Base-by-base conservation (phyloP, 2,888 invertebrate genomes). In the Pristionchus exspectatus region DNA sequence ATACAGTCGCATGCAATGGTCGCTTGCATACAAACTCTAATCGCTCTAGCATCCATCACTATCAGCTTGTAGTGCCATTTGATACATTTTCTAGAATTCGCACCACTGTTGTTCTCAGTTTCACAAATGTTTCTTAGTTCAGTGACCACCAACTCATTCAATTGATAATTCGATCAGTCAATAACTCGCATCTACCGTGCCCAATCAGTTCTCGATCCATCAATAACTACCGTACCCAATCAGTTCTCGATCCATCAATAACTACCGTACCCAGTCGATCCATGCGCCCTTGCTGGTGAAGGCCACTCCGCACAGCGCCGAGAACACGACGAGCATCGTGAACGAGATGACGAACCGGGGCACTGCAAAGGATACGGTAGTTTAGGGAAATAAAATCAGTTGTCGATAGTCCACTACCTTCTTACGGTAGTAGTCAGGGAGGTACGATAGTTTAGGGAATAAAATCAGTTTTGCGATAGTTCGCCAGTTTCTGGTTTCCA, bases 251-350 rank as follows among this genome's bases (percentile, higher is more conserved):
- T 83, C 7, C 10, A 2, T 16, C 59, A 16, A n/a, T 21, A 12
- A 5, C 21, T 50, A 72, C 54, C 69, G 87, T 14, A 92, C 93
- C 94, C 94, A 95, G 88, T 95, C 95, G 54, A 95, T 88, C 72
- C 83, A 91, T 97, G 98, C 98, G 97, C 98, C 97, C 56, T 89
- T 95, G 0, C 98, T 98, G n/a, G 97, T 96, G 77, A 97, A 95
- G 87, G 97, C 97, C 87, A 95, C 90, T 56, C 93, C 93, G 91
- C 95, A 95, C 59, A 94, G 27, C n/a, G 92, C 92, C 10, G 94
- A 93, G 91, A 95, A 95, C 12, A 93, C 83, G 83, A 94, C 91
- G 50, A 95, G 92, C 56, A 95, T 91, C 7, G 92, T 91, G 91
- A 95, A 95, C 16, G 95, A 93, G 66, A 94, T 85, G 12, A 94